Conservation (phyloP, 2,113 vertebrate species). For the Poecilia latipinna region DNA sequence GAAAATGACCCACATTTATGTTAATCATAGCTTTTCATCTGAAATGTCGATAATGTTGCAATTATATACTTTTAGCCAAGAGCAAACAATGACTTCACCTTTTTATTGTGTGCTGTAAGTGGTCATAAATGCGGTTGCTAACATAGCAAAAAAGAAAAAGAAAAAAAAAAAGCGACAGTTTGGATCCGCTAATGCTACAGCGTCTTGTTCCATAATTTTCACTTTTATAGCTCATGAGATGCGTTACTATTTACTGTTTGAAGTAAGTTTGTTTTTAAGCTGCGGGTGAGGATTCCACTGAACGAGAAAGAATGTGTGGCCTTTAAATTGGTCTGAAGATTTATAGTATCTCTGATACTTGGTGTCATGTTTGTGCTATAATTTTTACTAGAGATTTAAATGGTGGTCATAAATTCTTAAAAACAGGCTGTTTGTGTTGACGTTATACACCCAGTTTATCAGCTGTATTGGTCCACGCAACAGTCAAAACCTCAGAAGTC, state of each 20-base stretch:
- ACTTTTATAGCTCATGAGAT: not conserved
- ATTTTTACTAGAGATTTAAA: not conserved
- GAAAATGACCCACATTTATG: slow-evolving; percentile 19
- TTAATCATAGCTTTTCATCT: slow-evolving; percentile 25
- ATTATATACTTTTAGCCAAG: slow-evolving; percentile 60
- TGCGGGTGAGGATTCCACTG: not conserved
- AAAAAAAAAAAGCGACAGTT: slow-evolving; percentile 1
- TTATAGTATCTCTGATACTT: not conserved
- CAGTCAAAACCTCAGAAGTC: not conserved
- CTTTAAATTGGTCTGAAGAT: not conserved
- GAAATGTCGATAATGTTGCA: slow-evolving; percentile 31
- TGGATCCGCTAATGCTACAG: slow-evolving; percentile 4
- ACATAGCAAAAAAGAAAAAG: slow-evolving; percentile 44
- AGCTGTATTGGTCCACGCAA: not conserved
- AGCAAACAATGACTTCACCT: slow-evolving; percentile 51
- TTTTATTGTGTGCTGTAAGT: slow-evolving; percentile 63
- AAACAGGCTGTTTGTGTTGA: not conserved
- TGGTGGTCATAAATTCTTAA: not conserved
- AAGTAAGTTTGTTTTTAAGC: slow-evolving; percentile 13
- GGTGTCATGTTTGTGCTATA: not conserved
- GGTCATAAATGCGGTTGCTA: slow-evolving; percentile 63
- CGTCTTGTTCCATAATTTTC: slow-evolving; percentile 28
- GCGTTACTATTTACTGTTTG: not conserved
- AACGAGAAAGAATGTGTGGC: not conserved
- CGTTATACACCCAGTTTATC: not conserved